phyloP scores from a whole-genome alignment of 1,140 invertebrate species.

The Stenopsyche tienmushanensis region DNA sequence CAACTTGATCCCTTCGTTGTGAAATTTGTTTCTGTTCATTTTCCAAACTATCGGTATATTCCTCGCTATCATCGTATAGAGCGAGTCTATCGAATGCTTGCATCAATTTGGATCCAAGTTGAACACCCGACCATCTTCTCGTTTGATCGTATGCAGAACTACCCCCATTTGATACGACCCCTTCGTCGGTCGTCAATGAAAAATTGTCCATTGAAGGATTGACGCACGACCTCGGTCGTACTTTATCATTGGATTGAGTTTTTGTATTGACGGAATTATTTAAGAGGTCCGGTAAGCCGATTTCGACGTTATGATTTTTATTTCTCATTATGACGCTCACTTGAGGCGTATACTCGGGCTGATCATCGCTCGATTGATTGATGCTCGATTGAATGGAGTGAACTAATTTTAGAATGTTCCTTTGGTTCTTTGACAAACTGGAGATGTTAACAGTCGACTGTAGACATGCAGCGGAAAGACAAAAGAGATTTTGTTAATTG shows the following conservation, averaged over 20 bases:
- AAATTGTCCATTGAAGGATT: conserved; percentile 56
- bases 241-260: conserved; percentile 55
- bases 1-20: conserved; percentile 36
- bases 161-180: conserved; percentile 55
- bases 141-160: conserved; percentile 60
- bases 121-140: conserved; percentile 73
- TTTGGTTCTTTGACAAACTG: conserved; percentile 55
- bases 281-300: conserved; percentile 56
- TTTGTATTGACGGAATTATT: conserved; percentile 57
- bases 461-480: conserved; percentile 20
- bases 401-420: conserved; percentile 58
- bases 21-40: conserved; percentile 50
- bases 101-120: conserved; percentile 68
- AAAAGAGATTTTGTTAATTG: conserved; percentile 36
- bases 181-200: conserved; percentile 39
- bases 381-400: conserved; percentile 57
- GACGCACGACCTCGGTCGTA: conserved; percentile 68
- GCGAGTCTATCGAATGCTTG: conserved; percentile 69
- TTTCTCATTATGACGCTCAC: conserved; percentile 56
- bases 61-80: conserved; percentile 68
- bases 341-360: conserved; percentile 45
- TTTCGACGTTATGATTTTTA: conserved; percentile 50
- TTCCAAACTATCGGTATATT: conserved; percentile 74
- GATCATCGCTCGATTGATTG: conserved; percentile 56
- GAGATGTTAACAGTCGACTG: conserved; percentile 25